Conservation (phyloP, 2,797 vertebrate genomes). For the Podarcis lilfordi region DNA sequence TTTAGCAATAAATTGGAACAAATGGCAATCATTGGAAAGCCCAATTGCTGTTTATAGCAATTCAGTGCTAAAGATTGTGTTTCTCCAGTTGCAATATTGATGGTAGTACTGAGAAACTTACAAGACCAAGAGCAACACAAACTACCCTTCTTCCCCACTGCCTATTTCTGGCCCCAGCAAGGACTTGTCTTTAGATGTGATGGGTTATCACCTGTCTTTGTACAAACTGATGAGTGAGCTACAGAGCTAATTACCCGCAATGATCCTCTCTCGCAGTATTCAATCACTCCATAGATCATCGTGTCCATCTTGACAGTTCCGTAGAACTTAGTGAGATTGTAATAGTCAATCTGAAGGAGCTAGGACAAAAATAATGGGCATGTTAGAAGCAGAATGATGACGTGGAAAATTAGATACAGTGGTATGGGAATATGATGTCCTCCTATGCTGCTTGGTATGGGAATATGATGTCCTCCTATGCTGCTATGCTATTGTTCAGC, state of each 20-base stretch:
- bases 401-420: background rate
- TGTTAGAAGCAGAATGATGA: slow-evolving; percentile 27
- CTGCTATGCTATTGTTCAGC: background rate
- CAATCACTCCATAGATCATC: slow-evolving; percentile 90
- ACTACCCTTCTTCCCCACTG: background rate
- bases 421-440: slow-evolving; percentile 24
- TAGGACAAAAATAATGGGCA: slow-evolving; percentile 65
- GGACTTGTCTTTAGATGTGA: background rate
- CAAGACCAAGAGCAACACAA: slow-evolving; percentile 17
- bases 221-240: slow-evolving; percentile 29
- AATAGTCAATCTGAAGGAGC: slow-evolving; percentile 95
- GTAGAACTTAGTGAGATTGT: slow-evolving; percentile 98
- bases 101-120: slow-evolving; percentile 23
- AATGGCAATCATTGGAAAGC: too few species aligned
- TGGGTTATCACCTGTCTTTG: slow-evolving; percentile 5
- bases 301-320: slow-evolving; percentile 92
- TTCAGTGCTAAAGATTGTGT: too few species aligned
- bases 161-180: background rate
- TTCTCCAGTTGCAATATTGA: background rate
- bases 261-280: slow-evolving; percentile 94
- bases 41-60: too few species aligned
- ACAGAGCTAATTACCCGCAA: slow-evolving; percentile 86
- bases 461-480: slow-evolving; percentile 11
- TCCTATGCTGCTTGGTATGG: slow-evolving; percentile 16
- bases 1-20: too few species aligned